Conservation (phyloP, 2,888 invertebrate genomes). For the Lochmaea capreae region DNA sequence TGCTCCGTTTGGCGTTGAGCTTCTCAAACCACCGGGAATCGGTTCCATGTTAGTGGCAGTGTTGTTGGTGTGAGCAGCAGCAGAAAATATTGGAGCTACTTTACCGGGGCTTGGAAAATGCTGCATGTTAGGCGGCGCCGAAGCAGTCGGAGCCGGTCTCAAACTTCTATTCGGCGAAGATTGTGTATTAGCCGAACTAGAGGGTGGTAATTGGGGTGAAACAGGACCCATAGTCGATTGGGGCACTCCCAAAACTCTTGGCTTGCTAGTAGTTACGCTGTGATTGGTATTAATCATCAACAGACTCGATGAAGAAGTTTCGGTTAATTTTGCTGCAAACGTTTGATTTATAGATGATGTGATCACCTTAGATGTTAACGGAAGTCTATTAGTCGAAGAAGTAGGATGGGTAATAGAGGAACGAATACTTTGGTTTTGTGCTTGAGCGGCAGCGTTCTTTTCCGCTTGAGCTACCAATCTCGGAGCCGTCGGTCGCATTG, state of each 20-base stretch:
- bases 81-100: conserved; percentile 29
- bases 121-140: conserved; percentile 63
- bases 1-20: conserved; percentile 47
- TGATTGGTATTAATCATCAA: conserved; percentile 46
- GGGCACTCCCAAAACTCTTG: conserved; percentile 27
- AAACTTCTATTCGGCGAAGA: conserved; percentile 58
- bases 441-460: conserved; percentile 64
- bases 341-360: conserved; percentile 71
- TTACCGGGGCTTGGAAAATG: conserved; percentile 57
- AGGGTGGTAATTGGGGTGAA: conserved; percentile 55
- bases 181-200: conserved; percentile 49
- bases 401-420: conserved; percentile 68
- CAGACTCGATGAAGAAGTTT: conserved; percentile 57
- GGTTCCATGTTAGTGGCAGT: conserved; percentile 34
- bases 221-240: conserved; percentile 53
- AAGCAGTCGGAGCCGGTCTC: conserved; percentile 62
- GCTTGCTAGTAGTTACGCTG: conserved; percentile 31
- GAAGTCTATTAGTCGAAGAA: conserved; percentile 65
- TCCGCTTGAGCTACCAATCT: conserved; percentile 71
- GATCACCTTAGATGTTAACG: conserved; percentile 52
- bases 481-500: conserved; percentile 62
- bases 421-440: conserved; percentile 40
- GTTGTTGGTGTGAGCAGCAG: conserved; percentile 21
- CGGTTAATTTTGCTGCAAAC: conserved; percentile 80
- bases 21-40: conserved; percentile 35